These are phyloP conservation scores for Dromius quadrimaculatus DNA, from an alignment of 2,888 invertebrate genomes.

Conservation along the genomic window DNA sequence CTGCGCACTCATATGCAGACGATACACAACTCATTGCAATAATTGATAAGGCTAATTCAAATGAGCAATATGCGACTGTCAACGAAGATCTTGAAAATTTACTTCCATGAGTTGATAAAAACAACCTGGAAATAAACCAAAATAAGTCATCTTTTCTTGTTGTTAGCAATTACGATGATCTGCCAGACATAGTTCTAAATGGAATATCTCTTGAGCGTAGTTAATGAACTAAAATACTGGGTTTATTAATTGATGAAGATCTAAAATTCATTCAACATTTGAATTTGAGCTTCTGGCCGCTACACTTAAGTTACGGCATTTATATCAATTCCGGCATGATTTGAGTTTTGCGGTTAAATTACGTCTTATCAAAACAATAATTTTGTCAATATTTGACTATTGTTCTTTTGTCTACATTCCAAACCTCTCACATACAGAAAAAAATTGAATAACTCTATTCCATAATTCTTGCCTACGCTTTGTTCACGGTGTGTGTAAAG, in stretches of 20 bases:
- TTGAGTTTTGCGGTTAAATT: background rate
- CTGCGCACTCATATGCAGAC: background rate
- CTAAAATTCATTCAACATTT: no score
- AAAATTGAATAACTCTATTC: background rate
- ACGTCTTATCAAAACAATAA: background rate
- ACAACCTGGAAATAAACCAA: background rate
- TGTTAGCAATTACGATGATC: no score
- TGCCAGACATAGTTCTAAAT: no score
- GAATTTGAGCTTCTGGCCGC: no score
- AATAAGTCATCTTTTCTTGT: no score
- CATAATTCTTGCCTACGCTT: background rate
- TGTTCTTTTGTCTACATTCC: background rate
- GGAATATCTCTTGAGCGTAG: no score
- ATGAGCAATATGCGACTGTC: background rate
- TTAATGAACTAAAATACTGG: no score
- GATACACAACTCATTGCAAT: background rate
- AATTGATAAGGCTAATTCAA: background rate
- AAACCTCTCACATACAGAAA: background rate
- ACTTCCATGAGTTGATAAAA: background rate
- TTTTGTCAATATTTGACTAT: background rate
- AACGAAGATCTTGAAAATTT: background rate
- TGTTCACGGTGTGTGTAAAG: background rate
- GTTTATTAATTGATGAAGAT: no score
- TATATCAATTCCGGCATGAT: background rate
- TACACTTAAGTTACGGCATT: background rate